Conservation (phyloP, 2,888 invertebrate species). For the Glyphotaelius pellucidus region DNA sequence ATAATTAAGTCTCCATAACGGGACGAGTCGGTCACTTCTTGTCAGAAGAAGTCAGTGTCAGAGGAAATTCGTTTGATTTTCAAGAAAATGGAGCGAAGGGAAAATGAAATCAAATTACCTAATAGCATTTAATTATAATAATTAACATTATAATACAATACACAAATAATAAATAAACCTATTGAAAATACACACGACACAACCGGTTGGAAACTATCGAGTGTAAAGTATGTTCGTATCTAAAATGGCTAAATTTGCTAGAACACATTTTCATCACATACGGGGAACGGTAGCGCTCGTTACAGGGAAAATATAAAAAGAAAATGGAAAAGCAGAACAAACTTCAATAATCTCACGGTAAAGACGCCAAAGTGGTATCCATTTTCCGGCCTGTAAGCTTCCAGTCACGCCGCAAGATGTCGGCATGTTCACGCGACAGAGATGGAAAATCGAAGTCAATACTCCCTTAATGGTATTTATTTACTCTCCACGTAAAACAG, state of each 20-base stretch:
- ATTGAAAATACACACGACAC: no score
- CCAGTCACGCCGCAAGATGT: not conserved
- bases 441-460: constrained; percentile 2
- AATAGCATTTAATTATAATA: no score
- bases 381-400: constrained; percentile 20
- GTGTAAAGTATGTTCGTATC: not conserved
- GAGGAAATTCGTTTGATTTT: not conserved
- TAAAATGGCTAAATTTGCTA: not conserved
- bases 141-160: no score
- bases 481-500: not conserved
- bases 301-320: not conserved
- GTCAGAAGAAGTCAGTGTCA: not conserved
- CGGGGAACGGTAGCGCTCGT: not conserved
- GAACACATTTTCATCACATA: not conserved
- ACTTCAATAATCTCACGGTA: constrained; percentile 8
- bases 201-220: not conserved
- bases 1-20: not conserved
- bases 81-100: not conserved
- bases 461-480: not conserved
- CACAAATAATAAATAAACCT: no score
- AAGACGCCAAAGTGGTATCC: not conserved
- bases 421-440: not conserved
- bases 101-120: not conserved
- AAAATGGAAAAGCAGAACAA: constrained; percentile 9
- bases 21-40: not conserved